These are phyloP conservation scores for Pogonognathellus flavescens DNA, from an alignment of 1,140 invertebrate species.

Conservation along the genomic window DNA sequence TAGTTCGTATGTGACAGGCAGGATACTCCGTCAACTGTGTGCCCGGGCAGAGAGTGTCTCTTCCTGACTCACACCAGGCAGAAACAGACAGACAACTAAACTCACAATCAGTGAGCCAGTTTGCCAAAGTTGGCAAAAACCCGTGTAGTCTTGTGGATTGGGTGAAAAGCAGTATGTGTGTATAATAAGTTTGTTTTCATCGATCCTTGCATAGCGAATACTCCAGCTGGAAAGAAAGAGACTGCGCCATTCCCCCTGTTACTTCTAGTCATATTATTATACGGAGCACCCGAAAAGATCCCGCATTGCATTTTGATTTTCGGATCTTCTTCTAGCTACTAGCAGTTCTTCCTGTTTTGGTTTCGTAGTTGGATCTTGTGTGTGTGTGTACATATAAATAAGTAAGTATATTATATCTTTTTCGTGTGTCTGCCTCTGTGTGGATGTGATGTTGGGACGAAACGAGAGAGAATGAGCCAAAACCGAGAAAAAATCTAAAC, in stretches of 20 bases:
- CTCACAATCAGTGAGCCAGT: not conserved
- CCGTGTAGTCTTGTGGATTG: not conserved
- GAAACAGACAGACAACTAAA: not conserved
- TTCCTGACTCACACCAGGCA: not conserved
- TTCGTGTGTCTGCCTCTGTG: too few relatives aligned
- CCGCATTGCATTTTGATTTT: constrained; percentile 48
- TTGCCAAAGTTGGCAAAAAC: not conserved
- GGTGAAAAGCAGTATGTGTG: not conserved
- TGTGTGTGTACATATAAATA: too few relatives aligned
- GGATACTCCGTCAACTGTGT: too few relatives aligned
- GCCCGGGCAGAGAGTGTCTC: not conserved
- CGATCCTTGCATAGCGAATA: not conserved
- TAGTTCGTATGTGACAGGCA: not conserved
- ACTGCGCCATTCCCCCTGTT: not conserved
- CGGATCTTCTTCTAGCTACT: not conserved
- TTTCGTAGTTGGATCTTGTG: too few relatives aligned
- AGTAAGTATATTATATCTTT: too few relatives aligned
- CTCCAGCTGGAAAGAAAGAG: not conserved
- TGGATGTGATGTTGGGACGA: too few relatives aligned
- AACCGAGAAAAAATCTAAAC: too few relatives aligned
- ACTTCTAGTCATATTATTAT: not conserved
- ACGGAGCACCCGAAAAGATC: not conserved
- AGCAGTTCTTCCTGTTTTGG: not conserved
- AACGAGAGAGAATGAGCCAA: too few relatives aligned
- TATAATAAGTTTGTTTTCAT: not conserved